phyloP scores from a whole-genome alignment of 1,140 invertebrate species.

The Drosophila insularis region DNA sequence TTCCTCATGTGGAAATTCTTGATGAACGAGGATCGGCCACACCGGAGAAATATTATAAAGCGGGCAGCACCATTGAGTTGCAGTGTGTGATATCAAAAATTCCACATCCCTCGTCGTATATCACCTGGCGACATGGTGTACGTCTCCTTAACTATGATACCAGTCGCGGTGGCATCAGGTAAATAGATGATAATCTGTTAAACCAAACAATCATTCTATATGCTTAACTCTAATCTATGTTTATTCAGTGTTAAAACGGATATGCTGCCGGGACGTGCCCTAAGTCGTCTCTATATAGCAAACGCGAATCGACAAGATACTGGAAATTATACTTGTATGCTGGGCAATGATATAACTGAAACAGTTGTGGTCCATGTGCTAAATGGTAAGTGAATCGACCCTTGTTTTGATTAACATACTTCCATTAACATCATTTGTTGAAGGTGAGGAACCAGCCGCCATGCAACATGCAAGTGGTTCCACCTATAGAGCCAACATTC shows the following conservation, averaged over 20 bases:
- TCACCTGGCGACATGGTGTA: constrained; percentile 90
- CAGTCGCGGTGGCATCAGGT: constrained; percentile 92
- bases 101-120: constrained; percentile 89
- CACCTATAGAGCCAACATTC: constrained; percentile 37
- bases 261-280: constrained; percentile 88
- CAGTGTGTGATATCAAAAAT: constrained; percentile 92
- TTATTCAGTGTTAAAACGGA: constrained; percentile 90
- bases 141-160: constrained; percentile 93
- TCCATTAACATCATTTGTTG: not conserved
- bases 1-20: constrained; percentile 92
- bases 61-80: constrained; percentile 92
- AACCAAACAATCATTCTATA: not conserved
- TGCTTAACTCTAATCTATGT: too few species aligned
- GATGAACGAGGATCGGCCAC: constrained; percentile 91
- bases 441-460: constrained; percentile 80
- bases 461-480: constrained; percentile 80
- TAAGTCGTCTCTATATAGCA: constrained; percentile 91
- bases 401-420: not conserved
- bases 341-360: constrained; percentile 90
- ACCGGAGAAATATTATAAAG: constrained; percentile 93
- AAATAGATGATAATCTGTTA: constrained; percentile 13
- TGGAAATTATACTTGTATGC: constrained; percentile 92
- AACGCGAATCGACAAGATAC: constrained; percentile 92
- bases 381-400: constrained; percentile 86
- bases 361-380: constrained; percentile 91